Conservation (phyloP, 2,888 invertebrate species). For the Caenorhabditis becei region DNA sequence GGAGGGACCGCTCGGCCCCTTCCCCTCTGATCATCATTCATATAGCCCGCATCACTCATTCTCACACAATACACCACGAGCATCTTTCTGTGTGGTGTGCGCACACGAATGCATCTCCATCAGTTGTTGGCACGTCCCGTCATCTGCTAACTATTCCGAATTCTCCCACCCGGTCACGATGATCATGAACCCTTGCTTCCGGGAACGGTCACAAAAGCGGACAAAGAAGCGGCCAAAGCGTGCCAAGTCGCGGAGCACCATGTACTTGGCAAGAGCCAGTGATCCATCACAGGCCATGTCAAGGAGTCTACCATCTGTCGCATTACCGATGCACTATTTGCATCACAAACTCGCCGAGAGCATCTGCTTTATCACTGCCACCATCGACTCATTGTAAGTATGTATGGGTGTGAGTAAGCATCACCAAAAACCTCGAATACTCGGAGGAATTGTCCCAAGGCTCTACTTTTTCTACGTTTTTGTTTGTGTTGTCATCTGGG, state of each 20-base stretch:
- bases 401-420: background rate
- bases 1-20: conserved; percentile 4
- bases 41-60: conserved; percentile 65
- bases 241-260: conserved; percentile 39
- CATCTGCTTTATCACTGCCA: conserved; percentile 58
- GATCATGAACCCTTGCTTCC: conserved; percentile 57
- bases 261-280: conserved; percentile 37
- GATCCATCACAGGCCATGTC: conserved; percentile 51
- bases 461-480: background rate
- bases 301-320: conserved; percentile 58
- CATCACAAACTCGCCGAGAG: conserved; percentile 63
- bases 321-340: conserved; percentile 61
- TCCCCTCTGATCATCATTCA: conserved; percentile 54
- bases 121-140: conserved; percentile 40
- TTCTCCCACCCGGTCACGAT: conserved; percentile 5
- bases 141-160: background rate
- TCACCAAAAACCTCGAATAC: background rate
- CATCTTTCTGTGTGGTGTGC: conserved; percentile 10
- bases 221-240: conserved; percentile 31
- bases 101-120: conserved; percentile 40
- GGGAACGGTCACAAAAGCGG: conserved; percentile 39
- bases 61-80: conserved; percentile 57
- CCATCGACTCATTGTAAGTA: conserved; percentile 64
- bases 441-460: conserved; percentile 1
- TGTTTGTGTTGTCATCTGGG: background rate